These are phyloP conservation scores for Dasysyrphus albostriatus DNA, from an alignment of 2,888 invertebrate species.

Conservation along the genomic window DNA sequence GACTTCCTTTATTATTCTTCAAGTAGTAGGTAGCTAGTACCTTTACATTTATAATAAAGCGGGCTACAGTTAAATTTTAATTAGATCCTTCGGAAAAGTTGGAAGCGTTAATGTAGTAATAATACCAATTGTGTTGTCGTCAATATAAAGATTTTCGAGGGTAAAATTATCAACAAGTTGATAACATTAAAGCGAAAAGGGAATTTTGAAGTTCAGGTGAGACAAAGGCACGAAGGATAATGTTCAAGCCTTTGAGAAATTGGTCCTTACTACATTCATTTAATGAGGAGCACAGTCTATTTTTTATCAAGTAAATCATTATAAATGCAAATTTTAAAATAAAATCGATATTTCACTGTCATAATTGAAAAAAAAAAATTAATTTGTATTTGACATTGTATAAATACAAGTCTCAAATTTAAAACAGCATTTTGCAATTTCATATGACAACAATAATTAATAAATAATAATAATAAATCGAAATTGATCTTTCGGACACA, in stretches of 20 bases:
- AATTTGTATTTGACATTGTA: too few species aligned
- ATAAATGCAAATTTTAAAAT: not conserved
- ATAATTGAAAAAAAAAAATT: not conserved
- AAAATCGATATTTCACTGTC: slow-evolving; percentile 2
- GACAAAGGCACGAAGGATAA: not conserved
- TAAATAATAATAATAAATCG: not conserved
- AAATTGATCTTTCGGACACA: not conserved
- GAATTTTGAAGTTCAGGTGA: not conserved
- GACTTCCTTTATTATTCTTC: not conserved
- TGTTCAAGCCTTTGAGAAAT: too few species aligned
- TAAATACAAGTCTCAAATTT: not conserved
- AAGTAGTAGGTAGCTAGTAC: too few species aligned
- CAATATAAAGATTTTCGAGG: not conserved
- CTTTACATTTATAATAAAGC: not conserved
- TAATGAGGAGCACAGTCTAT: too few species aligned
- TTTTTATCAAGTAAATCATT: not conserved
- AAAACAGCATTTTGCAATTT: not conserved
- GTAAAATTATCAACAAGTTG: slow-evolving; percentile 13
- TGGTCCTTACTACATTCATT: too few species aligned
- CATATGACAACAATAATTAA: not conserved
- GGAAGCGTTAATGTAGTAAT: slow-evolving; percentile 23
- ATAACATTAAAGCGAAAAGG: not conserved
- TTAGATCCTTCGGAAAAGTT: slow-evolving; percentile 26
- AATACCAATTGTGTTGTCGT: slow-evolving; percentile 16
- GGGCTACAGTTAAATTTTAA: slow-evolving; percentile 9